Base-by-base conservation (phyloP, 2,797 vertebrate species). In the Sebastes alutus region DNA sequence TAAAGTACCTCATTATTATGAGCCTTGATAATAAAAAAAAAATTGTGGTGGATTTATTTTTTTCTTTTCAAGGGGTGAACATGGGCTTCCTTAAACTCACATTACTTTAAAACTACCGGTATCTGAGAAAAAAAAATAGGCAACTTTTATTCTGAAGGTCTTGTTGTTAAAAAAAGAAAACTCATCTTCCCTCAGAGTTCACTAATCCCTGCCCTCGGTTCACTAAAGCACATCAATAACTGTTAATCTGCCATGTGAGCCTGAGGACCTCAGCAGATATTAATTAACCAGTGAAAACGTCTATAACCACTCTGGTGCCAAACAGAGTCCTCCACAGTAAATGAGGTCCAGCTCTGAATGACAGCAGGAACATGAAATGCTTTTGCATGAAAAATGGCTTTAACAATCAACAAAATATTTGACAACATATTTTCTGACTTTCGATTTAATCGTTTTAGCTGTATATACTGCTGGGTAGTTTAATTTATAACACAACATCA, bases 201-300 rank as follows among this genome's bases (percentile, higher is more conserved):
- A 35, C n/a, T 69, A 1, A 73, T 20, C 2, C 3, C 33, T 13
- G 35, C 9, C 55, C 38, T 59, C 12, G 0, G 3, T 20, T 72
- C n/a, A 42, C 33, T 52, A 4, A 68, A 71, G 20, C 13, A 25
- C 52, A 69, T 85, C 72, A 61, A 66, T 75, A 72, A 46, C 20
- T 20, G 75, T 12, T 52, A 5, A 52, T 82, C 55, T 0, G 35
- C 11, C 61, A 30, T 25, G 59, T 27, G 30, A 70, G 30, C 69
- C 60, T 2, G 61, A 58, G n/a, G 80, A n/a, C 3, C 18, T 76
- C 60, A 32, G 25, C 1, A 52, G 54, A 29, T 58, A 60, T 67
- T 70, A 78, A 78, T 79, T 72, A 81, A 71, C 58, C 8, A 30
- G 71, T 33, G 22, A 69, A 35, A 68, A 81, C 32, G 4, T 81